phyloP scores from a whole-genome alignment of 2,888 invertebrate genomes.

The Volucella inflata region DNA sequence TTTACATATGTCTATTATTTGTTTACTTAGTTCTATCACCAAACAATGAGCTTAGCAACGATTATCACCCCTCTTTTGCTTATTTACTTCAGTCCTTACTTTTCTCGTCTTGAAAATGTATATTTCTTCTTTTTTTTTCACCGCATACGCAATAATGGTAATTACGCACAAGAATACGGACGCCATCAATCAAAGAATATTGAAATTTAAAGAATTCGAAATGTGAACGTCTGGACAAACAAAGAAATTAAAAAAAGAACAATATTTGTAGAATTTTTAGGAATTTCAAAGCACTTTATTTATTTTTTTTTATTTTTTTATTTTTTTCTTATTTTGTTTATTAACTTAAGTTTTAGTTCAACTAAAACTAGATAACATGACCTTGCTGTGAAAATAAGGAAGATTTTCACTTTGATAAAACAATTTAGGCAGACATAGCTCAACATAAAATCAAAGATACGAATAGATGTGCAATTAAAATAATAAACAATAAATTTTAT shows the following conservation, averaged over 20 bases:
- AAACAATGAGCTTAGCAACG: constrained; percentile 22
- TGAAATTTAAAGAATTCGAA: constrained; percentile 2
- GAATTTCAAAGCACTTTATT: no score
- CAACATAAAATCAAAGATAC: background rate
- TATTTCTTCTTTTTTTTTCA: background rate
- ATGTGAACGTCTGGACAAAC: background rate
- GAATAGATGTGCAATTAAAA: constrained; percentile 35
- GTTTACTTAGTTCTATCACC: background rate
- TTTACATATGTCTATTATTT: no score
- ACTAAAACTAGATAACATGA: constrained; percentile 3
- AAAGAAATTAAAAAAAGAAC: constrained; percentile 8
- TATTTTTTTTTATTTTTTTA: background rate
- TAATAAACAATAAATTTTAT: constrained; percentile 53
- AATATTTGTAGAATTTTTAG: background rate
- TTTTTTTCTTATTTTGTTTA: constrained; percentile 28
- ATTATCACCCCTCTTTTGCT: constrained; percentile 57
- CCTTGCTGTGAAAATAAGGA: constrained; percentile 5
- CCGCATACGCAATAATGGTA: constrained; percentile 3
- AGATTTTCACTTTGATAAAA: background rate
- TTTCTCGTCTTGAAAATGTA: background rate
- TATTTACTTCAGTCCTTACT: background rate
- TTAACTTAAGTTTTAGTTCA: background rate
- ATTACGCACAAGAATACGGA: constrained; percentile 22
- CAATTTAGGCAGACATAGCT: background rate
- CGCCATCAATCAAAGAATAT: constrained; percentile 26